Conservation (phyloP, 2,113 vertebrate species). For the Bostrychus sinensis region DNA sequence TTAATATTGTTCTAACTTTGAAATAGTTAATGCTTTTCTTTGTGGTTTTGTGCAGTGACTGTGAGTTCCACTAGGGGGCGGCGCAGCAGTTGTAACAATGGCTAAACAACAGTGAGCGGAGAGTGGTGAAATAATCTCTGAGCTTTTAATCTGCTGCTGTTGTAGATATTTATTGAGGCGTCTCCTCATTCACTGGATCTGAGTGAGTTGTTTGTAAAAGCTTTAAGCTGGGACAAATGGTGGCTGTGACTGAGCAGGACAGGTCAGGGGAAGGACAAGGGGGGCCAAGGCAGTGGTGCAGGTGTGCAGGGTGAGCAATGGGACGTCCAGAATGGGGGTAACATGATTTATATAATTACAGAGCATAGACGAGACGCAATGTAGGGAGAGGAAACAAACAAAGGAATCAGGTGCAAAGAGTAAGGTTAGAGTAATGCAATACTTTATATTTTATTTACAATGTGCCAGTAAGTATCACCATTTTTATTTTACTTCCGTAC, state of each 20-base stretch:
- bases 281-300: constrained; percentile 41
- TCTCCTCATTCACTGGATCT: constrained; percentile 1
- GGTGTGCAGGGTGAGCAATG: constrained; percentile 47
- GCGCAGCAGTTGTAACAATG: constrained; percentile 27
- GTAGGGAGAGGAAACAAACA: constrained; percentile 2
- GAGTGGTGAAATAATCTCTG: constrained; percentile 48
- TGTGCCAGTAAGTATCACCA: too few relatives aligned
- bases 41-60: not conserved
- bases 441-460: too few relatives aligned
- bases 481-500: too few relatives aligned
- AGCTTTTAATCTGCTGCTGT: constrained; percentile 53
- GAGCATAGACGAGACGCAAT: constrained; percentile 13
- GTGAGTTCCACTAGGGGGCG: constrained; percentile 55
- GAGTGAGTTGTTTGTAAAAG: not conserved
- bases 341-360: constrained; percentile 44
- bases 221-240: constrained; percentile 16
- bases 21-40: not conserved
- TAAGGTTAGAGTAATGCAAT: not conserved
- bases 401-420: not conserved
- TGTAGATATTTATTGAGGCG: constrained; percentile 46
- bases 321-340: constrained; percentile 17
- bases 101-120: constrained; percentile 27
- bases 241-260: constrained; percentile 16
- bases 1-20: too few relatives aligned
- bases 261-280: constrained; percentile 18